Conservation (phyloP, 2,113 vertebrate genomes). For the Rhinopomastus cyanomelas region DNA sequence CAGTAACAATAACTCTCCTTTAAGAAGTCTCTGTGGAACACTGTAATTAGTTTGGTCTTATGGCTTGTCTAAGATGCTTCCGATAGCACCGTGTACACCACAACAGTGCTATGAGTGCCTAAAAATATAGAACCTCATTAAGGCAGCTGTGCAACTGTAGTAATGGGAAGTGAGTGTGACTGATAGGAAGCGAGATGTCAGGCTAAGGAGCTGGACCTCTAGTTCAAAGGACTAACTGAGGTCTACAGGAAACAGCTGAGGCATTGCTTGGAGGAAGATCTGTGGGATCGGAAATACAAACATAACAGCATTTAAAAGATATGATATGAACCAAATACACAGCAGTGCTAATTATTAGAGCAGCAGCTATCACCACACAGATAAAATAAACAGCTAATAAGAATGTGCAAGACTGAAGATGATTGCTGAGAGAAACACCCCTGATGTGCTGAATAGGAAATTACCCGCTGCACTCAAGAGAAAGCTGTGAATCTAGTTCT, state of each 20-base stretch:
- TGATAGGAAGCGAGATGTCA: slow-evolving; percentile 32
- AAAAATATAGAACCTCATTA: slow-evolving; percentile 58
- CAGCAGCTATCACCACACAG: background rate
- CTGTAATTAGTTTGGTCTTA: slow-evolving; percentile 59
- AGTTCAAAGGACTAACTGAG: slow-evolving; percentile 15
- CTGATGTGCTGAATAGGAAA: background rate
- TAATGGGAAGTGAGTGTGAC: background rate
- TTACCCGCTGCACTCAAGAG: background rate
- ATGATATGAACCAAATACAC: background rate
- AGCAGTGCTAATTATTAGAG: background rate
- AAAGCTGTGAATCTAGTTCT: background rate
- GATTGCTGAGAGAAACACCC: background rate
- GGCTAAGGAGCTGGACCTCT: slow-evolving; percentile 22
- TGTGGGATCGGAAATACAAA: background rate
- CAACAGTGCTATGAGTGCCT: slow-evolving; percentile 11
- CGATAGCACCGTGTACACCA: background rate
- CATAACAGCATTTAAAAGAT: background rate
- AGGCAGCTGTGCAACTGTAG: slow-evolving; percentile 1
- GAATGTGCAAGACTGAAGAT: background rate
- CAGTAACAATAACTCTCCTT: background rate
- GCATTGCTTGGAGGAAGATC: background rate
- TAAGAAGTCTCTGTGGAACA: background rate
- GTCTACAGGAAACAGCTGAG: background rate
- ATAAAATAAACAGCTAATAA: background rate
- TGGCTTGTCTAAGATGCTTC: slow-evolving; percentile 26